Base-by-base conservation (phyloP, 2,797 vertebrate species). In the Hylomyscus alleni region DNA sequence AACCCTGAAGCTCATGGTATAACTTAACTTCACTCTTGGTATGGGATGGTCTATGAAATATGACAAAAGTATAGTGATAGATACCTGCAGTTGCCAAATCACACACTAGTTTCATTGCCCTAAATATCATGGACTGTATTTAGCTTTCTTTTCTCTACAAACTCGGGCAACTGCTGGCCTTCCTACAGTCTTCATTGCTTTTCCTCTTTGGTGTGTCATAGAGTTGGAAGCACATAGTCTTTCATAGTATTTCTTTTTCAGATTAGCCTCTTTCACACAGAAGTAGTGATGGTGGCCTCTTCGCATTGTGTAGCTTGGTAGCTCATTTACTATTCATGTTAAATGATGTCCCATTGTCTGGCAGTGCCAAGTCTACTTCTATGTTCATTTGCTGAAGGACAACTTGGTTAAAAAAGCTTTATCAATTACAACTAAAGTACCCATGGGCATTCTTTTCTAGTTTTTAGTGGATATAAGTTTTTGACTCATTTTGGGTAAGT, bases 401-500 rank as follows among this genome's bases (percentile, higher is more conserved):
- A 88, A 87, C 29, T 89, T 89, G 8, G 8, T 83, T 83, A 37
- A 26, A 37, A 26, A 69, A 82, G 22, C 26, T 89, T 77, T 77
- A 11, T 5, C 56, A 88, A 47, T 91, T 85, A 62, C 47, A n/a
- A 91, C 89, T 81, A 80, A 90, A 96, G 44, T 58, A 69, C 3
- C 22, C 54, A 0, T 78, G 86, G 75, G 58, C 20, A 84, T 76
- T 76, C 7, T n/a, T 95, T 67, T 83, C 17, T 11, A 72, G 2
- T 2, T 89, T 95, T 95, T 89, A 54, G 26, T 47, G 20, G 80
- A 52, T 17, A 17, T 89, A 89, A 11, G 1, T 86, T 89, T 95
- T 95, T 26, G 81, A 31, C 17, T 89, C 14, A 93, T 54, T 67
- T 86, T 80, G 37, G 3, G 76, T 77, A 93, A 82, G 89, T 62